These are phyloP conservation scores for Darevskia mixta DNA, from an alignment of 2,797 vertebrate genomes.

Conservation along the genomic window DNA sequence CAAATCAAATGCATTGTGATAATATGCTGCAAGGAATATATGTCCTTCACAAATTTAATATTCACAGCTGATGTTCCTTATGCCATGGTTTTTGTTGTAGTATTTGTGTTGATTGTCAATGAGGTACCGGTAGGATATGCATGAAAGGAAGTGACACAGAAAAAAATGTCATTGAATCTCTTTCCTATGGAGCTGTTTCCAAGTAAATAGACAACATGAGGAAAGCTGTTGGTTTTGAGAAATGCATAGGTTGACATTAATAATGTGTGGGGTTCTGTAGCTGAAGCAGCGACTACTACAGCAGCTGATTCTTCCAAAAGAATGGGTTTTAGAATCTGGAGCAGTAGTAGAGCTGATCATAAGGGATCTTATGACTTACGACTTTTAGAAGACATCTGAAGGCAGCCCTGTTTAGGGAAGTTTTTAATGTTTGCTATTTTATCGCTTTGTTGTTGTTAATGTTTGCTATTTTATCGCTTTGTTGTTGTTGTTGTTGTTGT, in stretches of 20 bases:
- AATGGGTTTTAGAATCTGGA: constrained; percentile 36
- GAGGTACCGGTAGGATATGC: background rate
- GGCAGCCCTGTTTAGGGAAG: too few relatives aligned
- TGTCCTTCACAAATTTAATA: constrained; percentile 24
- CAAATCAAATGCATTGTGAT: background rate
- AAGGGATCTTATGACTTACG: too few relatives aligned
- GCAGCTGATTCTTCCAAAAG: constrained; percentile 8
- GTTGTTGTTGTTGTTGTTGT: too few relatives aligned
- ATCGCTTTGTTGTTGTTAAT: too few relatives aligned
- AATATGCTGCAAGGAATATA: constrained; percentile 11
- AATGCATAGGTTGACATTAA: background rate
- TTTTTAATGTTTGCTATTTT: too few relatives aligned
- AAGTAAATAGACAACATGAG: background rate
- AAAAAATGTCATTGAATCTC: background rate
- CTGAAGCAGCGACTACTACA: background rate
- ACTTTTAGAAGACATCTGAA: too few relatives aligned
- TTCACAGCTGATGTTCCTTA: background rate
- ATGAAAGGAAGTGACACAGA: background rate
- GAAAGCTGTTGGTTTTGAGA: constrained; percentile 9
- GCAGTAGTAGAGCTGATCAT: background rate
- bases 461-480: too few relatives aligned
- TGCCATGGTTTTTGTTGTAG: background rate
- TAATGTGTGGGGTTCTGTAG: background rate
- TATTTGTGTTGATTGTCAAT: background rate
- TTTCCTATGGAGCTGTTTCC: background rate